Conservation (phyloP, 2,888 invertebrate genomes). For the Archips xylosteana region DNA sequence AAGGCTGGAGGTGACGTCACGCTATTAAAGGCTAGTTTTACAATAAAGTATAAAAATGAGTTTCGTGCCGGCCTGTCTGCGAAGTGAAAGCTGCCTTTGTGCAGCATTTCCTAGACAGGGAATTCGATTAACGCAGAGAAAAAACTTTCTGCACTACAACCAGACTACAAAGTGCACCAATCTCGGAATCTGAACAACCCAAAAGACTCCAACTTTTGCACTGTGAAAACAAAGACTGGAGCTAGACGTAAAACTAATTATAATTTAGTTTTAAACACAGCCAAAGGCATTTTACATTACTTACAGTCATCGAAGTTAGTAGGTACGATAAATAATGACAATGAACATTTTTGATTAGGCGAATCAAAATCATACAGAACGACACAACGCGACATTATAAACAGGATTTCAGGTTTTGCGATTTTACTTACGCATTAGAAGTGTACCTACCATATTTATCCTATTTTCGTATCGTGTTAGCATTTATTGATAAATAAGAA, state of each 20-base stretch:
- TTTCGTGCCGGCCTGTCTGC: slow-evolving; percentile 13
- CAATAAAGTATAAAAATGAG: slow-evolving; percentile 33
- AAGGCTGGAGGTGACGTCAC: slow-evolving; percentile 7
- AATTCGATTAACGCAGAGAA: slow-evolving; percentile 62
- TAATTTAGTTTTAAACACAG: slow-evolving; percentile 55
- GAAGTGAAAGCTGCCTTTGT: slow-evolving; percentile 41
- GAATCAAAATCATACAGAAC: background rate
- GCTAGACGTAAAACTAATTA: slow-evolving; percentile 60
- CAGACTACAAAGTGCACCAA: slow-evolving; percentile 69
- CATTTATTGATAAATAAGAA: no score
- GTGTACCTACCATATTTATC: no score
- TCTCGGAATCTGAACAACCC: slow-evolving; percentile 66
- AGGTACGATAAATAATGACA: background rate
- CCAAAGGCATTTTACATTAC: slow-evolving; percentile 25
- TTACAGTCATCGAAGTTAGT: background rate
- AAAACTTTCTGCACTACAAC: slow-evolving; percentile 64
- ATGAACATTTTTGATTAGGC: background rate
- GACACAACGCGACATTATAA: no score
- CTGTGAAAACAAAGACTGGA: slow-evolving; percentile 63
- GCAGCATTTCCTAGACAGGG: slow-evolving; percentile 49
- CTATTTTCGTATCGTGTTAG: no score
- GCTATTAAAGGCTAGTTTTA: slow-evolving; percentile 19
- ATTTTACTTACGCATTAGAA: no score
- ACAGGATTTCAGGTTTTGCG: no score
- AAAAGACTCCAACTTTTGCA: slow-evolving; percentile 65